Evolutionary conservation across 2,113 vertebrate genomes (phyloP).

Genomic region (Nestor notabilis): DNA sequence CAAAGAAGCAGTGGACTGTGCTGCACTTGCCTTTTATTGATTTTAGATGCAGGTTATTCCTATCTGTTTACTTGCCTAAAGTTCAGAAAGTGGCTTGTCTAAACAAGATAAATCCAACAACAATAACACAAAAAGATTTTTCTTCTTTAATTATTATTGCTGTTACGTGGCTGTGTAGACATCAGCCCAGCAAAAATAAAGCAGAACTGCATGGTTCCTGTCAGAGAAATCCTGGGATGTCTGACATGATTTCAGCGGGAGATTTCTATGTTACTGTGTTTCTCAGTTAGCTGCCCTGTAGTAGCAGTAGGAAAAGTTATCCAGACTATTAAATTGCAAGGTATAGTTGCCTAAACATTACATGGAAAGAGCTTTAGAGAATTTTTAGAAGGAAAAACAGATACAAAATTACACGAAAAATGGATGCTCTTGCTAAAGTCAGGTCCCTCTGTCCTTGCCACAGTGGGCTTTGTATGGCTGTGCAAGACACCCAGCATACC

Average conservation of each 20-base stretch:
- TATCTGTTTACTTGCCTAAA: neutral
- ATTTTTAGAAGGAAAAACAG: neutral
- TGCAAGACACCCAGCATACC: too few relatives aligned
- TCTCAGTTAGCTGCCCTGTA: neutral
- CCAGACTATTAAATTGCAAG: neutral
- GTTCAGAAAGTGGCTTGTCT: neutral
- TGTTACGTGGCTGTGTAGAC: neutral
- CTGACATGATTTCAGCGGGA: neutral
- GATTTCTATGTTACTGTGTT: neutral
- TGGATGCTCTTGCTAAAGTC: neutral
- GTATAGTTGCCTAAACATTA: neutral
- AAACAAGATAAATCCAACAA: neutral
- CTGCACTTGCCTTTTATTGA: neutral
- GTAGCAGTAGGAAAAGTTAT: neutral
- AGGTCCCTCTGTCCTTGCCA: neutral
- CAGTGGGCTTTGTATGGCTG: rapidly evolving
- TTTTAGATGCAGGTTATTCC: neutral
- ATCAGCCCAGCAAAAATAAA: neutral
- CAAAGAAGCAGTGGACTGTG: neutral
- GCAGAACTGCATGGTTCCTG: neutral
- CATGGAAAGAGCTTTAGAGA: neutral
- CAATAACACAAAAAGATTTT: neutral
- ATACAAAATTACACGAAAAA: neutral
- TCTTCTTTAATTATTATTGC: neutral
- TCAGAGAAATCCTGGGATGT: neutral